Evolutionary conservation across 2,113 vertebrate species (phyloP), one percentile per base, ranked within the genome.

Genomic region (Alexandromys fortis): DNA sequence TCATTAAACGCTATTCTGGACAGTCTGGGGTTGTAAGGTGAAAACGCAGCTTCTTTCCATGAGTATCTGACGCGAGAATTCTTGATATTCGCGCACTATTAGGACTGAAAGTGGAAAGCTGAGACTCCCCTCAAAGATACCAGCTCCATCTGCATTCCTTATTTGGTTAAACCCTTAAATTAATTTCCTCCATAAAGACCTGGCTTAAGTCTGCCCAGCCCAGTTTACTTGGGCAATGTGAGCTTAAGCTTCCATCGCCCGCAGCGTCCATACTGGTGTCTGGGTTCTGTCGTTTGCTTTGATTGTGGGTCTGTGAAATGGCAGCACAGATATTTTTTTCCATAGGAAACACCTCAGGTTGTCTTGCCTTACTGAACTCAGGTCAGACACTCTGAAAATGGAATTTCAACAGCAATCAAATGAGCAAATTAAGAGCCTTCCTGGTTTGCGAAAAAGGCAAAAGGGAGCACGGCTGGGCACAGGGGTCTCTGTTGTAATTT

Each of bases 131-230:
- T 16, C 45, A 83, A 86, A 87, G 79, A 81, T 35, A 87, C 10
- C 13, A 55, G 83, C 58, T 94, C 73, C 67, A 55, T 38, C 12
- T n/a, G 38, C 49, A 89, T 91, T 92, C 93, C 87, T 92, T 91
- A 89, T 55, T 94, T 86, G 76, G 72, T 67, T 79, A 83, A 90
- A 82, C 13, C 8, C 16, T 65, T 65, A 52, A 55, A 87, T 93
- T 94, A 75, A 94, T n/a, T 83, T 91, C 52, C 68, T 87, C 70
- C 67, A 45, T 55, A 94, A 90, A 68, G 26, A 58, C 65, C 1
- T 96, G 21, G 55, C 85, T 47, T 65, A 47, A 10, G 10, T 21
- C 30, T 28, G 75, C 70, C 63, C 70, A 90, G 67, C 72, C 77
- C 2, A 38, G 70, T 11, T 65, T 26, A 4, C 11, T 61, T 26